These are phyloP conservation scores for Gadopsis bispinosus DNA, from an alignment of 2,797 vertebrate genomes.

Conservation along the genomic window DNA sequence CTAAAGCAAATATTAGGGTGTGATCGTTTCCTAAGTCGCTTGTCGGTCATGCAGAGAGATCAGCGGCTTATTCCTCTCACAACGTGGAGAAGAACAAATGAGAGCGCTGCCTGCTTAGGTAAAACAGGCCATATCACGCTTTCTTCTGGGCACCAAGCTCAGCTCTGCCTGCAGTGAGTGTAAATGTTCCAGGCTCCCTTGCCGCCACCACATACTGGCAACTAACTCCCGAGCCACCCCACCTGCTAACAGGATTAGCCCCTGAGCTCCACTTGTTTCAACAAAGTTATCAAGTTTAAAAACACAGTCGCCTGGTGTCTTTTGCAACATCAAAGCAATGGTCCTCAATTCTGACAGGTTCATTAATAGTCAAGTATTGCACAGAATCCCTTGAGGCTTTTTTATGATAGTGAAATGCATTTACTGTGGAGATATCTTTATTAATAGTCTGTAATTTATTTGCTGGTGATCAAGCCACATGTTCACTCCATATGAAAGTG, in stretches of 20 bases:
- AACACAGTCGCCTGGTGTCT: conserved; percentile 60
- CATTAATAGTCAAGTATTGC: conserved; percentile 61
- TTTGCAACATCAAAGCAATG: conserved; percentile 54
- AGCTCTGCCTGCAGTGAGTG: conserved; percentile 64
- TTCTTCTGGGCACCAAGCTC: conserved; percentile 48
- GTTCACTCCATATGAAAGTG: conserved; percentile 25
- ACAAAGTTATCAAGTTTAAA: conserved; percentile 70
- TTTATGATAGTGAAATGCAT: conserved; percentile 33
- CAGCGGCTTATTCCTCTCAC: conserved; percentile 25
- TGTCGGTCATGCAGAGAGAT: conserved; percentile 30
- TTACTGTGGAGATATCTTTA: conserved; percentile 38
- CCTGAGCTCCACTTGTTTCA: conserved; percentile 68
- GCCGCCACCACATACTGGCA: conserved; percentile 58
- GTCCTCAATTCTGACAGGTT: conserved; percentile 63
- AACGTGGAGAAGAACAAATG: conserved; percentile 44
- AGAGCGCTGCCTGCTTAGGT: conserved; percentile 39
- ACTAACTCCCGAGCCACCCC: conserved; percentile 51
- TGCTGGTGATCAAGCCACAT: conserved; percentile 31
- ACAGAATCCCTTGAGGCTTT: conserved; percentile 15
- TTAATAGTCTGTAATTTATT: conserved; percentile 28
- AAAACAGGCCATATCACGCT: conserved; percentile 32
- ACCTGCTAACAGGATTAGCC: conserved; percentile 73
- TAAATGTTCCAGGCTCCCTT: conserved; percentile 62
- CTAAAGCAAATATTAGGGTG: conserved; percentile 57
- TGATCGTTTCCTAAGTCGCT: conserved; percentile 25